phyloP scores from a whole-genome alignment of 2,113 vertebrate species.

The Nothoprocta pentlandii region DNA sequence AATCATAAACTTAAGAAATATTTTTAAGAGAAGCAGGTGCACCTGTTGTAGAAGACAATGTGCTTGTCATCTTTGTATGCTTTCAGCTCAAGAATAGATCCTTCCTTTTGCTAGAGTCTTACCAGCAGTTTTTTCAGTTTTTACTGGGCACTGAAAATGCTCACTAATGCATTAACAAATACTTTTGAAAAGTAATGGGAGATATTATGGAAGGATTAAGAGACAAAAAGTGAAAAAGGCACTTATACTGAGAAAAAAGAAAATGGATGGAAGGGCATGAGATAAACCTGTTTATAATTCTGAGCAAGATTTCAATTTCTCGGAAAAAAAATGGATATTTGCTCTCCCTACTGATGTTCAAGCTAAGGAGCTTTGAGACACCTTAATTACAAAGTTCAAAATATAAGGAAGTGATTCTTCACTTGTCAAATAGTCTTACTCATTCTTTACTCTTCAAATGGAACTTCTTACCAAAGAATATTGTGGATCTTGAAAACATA shows the following conservation, averaged over 20 bases:
- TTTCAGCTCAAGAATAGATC: neutral
- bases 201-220: neutral
- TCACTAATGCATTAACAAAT: neutral
- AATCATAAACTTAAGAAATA: neutral
- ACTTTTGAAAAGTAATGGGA: neutral
- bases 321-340: neutral
- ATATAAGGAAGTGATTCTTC: neutral
- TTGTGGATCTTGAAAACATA: neutral
- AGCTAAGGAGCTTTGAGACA: neutral
- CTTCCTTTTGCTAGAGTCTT: neutral
- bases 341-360: neutral
- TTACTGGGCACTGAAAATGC: neutral
- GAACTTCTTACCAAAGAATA: neutral
- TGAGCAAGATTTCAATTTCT: neutral
- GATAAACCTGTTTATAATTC: neutral
- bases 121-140: neutral
- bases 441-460: neutral
- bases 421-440: too few relatives aligned
- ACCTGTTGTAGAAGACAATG: neutral
- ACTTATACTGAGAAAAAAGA: neutral
- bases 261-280: neutral
- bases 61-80: neutral
- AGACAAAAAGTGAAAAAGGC: neutral
- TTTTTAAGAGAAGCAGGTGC: neutral
- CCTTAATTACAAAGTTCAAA: neutral